Conservation (phyloP, 1,140 invertebrate species). For the Diabrotica undecimpunctata region DNA sequence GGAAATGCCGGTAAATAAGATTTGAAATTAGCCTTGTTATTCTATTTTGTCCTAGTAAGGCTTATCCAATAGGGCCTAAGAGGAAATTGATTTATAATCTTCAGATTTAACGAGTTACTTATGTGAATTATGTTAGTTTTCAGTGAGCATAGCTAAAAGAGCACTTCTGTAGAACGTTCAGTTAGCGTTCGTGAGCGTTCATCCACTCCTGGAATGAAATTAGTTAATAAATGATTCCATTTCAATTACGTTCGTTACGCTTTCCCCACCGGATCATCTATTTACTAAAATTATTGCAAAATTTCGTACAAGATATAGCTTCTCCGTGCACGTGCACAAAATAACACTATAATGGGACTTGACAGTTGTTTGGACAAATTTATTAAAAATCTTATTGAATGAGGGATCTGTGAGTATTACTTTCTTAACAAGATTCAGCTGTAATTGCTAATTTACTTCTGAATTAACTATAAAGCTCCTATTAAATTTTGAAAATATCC, state of each 20-base stretch:
- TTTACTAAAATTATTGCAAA: too few relatives aligned
- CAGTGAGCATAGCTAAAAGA: not conserved
- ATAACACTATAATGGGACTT: too few relatives aligned
- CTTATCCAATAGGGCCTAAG: not conserved
- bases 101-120: not conserved
- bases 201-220: not conserved
- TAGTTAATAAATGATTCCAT: not conserved
- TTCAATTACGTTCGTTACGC: not conserved
- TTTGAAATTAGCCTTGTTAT: not conserved
- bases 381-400: too few relatives aligned
- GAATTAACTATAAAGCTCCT: too few relatives aligned
- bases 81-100: conserved; percentile 3
- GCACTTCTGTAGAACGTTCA: not conserved
- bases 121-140: not conserved
- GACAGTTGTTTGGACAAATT: too few relatives aligned
- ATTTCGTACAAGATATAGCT: too few relatives aligned
- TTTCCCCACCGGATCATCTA: too few relatives aligned
- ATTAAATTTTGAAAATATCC: too few relatives aligned
- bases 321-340: too few relatives aligned
- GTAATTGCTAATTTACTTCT: too few relatives aligned
- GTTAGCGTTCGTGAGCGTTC: not conserved
- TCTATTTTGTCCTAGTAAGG: not conserved
- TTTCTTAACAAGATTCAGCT: too few relatives aligned
- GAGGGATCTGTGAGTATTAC: too few relatives aligned
- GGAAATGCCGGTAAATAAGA: not conserved